A percentile compares a stretch with the other conserved stretches of the same genome.
These are phyloP conservation scores for Gadopsis bispinosus DNA, from an alignment of 2,797 vertebrate genomes.

Conservation along the genomic window DNA sequence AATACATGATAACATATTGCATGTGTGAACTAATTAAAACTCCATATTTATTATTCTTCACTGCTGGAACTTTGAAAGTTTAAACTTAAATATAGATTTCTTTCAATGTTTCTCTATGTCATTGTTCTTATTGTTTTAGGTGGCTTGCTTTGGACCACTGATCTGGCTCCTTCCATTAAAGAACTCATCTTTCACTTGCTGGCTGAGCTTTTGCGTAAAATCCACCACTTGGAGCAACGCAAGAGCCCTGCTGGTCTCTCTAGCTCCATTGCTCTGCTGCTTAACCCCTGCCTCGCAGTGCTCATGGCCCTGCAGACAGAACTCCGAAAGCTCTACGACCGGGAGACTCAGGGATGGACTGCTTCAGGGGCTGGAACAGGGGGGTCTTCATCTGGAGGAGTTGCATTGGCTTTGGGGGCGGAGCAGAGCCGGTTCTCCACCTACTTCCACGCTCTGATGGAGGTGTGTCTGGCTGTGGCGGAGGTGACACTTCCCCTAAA, in stretches of 20 bases:
- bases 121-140: conserved; percentile 78
- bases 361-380: conserved; percentile 81
- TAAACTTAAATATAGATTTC: neutral
- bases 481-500: conserved; percentile 97
- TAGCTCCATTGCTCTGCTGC: conserved; percentile 94
- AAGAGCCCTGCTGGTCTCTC: conserved; percentile 90
- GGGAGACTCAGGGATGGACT: conserved; percentile 95
- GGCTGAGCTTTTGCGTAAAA: conserved; percentile 94
- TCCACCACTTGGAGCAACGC: conserved; percentile 92
- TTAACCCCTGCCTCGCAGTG: conserved; percentile 96
- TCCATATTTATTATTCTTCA: neutral
- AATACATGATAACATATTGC: neutral
- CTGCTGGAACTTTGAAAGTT: neutral
- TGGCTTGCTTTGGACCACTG: conserved; percentile 96
- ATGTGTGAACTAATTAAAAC: neutral
- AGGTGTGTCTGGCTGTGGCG: conserved; percentile 95
- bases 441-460: conserved; percentile 97
- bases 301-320: conserved; percentile 98
- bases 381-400: conserved; percentile 82
- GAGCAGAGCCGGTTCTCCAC: conserved; percentile 97
- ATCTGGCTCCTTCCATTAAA: conserved; percentile 94
- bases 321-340: conserved; percentile 94
- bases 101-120: conserved; percentile 2
- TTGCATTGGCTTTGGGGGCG: conserved; percentile 76
- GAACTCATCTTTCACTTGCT: conserved; percentile 94